Evolutionary conservation across 2,113 vertebrate species (phyloP).

Genomic region (Gasterosteus aculeatus): DNA sequence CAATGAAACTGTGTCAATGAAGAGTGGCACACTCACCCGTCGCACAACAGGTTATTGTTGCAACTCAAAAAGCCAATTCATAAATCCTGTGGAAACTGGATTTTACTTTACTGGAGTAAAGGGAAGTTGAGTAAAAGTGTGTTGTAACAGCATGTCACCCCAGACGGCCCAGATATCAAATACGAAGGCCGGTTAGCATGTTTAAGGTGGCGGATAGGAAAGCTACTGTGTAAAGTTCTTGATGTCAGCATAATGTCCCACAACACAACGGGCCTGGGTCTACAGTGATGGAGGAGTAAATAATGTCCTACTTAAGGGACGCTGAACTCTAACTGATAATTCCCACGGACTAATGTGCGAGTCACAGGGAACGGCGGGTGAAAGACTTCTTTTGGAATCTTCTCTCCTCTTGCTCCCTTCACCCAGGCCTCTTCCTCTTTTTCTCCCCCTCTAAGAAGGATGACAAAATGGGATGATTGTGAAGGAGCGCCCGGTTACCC

Average conservation of each 20-base stretch:
- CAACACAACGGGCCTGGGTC: conserved; percentile 2
- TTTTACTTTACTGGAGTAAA: background rate
- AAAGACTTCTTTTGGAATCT: conserved; percentile 1
- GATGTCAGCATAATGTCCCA: conserved; percentile 30
- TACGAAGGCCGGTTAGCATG: background rate
- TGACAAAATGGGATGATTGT: conserved; percentile 65
- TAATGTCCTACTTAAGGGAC: conserved; percentile 6
- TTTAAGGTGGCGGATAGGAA: conserved; percentile 21
- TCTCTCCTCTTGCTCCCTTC: conserved; percentile 34
- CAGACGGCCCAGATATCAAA: conserved; percentile 1
- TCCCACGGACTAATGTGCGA: conserved; percentile 21
- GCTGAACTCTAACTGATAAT: conserved; percentile 1
- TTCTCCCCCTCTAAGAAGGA: conserved; percentile 43
- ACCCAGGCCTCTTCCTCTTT: conserved; percentile 16
- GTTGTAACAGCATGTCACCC: conserved; percentile 5
- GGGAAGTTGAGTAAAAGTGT: conserved; percentile 23
- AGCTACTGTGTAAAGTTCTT: conserved; percentile 2
- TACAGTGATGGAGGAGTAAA: background rate
- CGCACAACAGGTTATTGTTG: conserved; percentile 25
- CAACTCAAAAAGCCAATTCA: conserved; percentile 34
- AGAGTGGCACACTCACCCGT: background rate
- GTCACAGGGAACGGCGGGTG: background rate
- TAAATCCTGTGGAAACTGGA: conserved; percentile 34
- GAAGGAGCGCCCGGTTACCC: conserved; percentile 71
- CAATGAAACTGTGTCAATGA: background rate